These are phyloP conservation scores for Eueides isabella DNA, from an alignment of 1,140 invertebrate species.

Conservation along the genomic window DNA sequence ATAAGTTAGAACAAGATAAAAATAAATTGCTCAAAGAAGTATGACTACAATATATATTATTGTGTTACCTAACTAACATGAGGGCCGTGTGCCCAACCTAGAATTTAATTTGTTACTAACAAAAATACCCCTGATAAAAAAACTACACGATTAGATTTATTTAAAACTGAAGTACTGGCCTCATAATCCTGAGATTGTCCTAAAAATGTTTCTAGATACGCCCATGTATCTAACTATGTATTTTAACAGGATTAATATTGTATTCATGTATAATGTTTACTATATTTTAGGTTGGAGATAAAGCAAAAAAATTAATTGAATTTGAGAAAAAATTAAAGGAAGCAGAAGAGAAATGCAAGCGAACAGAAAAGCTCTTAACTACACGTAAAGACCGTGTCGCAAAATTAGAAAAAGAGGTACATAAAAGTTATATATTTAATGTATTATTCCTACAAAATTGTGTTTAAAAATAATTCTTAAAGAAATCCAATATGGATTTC, in stretches of 20 bases:
- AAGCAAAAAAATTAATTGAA: conserved; percentile 83
- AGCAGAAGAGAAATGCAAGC: conserved; percentile 84
- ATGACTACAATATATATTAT: conserved; percentile 30
- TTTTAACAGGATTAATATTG: not conserved
- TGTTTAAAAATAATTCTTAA: not conserved
- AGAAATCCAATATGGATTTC: too few species aligned
- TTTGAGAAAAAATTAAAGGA: conserved; percentile 84
- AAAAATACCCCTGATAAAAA: too few species aligned
- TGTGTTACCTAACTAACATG: too few species aligned
- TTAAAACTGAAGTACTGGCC: too few species aligned
- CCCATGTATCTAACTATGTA: conserved; percentile 23
- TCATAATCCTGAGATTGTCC: too few species aligned
- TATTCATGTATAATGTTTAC: not conserved
- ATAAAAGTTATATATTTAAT: not conserved
- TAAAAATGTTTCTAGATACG: too few species aligned
- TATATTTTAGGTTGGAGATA: conserved; percentile 80
- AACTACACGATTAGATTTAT: too few species aligned
- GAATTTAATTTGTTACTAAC: too few species aligned
- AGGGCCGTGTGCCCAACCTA: too few species aligned
- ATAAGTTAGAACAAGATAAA: conserved; percentile 80
- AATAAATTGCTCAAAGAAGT: conserved; percentile 81
- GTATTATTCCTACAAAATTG: not conserved
- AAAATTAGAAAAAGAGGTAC: conserved; percentile 85
- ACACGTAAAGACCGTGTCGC: conserved; percentile 84
- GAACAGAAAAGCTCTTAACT: conserved; percentile 82